Base-by-base conservation (phyloP, 2,113 vertebrate genomes). In the Meriones unguiculatus region DNA sequence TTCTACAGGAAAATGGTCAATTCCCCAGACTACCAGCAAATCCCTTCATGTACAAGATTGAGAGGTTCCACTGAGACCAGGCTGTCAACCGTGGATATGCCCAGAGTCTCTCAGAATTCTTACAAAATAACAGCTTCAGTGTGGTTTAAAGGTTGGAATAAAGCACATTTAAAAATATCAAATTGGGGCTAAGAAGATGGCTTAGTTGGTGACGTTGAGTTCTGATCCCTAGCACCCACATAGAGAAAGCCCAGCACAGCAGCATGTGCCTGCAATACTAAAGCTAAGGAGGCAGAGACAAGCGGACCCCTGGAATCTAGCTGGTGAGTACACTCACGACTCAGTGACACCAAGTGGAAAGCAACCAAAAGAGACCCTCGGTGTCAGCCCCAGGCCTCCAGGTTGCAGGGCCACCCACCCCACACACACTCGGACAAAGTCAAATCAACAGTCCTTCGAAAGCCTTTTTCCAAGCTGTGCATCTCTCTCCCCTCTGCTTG, bases 11-110 rank as follows among this genome's bases (percentile, higher is more conserved):
- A 24, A 70, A 25, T 1, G 2, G 6, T 25, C 46, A 78, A 46
- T 22, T 75, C 65, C 41, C 67, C 41, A 24, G 87, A 67, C 54
- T 30, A 9, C 62, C 64, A 38, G 46, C 30, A 30, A 46, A 64
- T 20, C 0, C 25, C 10, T 20, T 3, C 0, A 25, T 11, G 7
- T 14, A 25, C 1, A 85, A 22, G 25, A 59, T n/a, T 70, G 41
- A 87, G 50, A 91, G 77, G 72, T 30, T 30, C 4, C 62, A 32
- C 32, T 24, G 25, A 67, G 46, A 75, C 15, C 30, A 54, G 54
- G 35, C 50, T 69, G 46, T n/a, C 73, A 93, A 1, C 52, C 35
- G 59, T 85, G 52, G n/a, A 81, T 9, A 70, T 54, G 87, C 80
- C 13, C 46, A 3, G 52, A 54, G 7, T 32, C 2, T 50, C 50